phyloP scores from a whole-genome alignment of 2,113 vertebrate species.

The Oncorhynchus kisutch region DNA sequence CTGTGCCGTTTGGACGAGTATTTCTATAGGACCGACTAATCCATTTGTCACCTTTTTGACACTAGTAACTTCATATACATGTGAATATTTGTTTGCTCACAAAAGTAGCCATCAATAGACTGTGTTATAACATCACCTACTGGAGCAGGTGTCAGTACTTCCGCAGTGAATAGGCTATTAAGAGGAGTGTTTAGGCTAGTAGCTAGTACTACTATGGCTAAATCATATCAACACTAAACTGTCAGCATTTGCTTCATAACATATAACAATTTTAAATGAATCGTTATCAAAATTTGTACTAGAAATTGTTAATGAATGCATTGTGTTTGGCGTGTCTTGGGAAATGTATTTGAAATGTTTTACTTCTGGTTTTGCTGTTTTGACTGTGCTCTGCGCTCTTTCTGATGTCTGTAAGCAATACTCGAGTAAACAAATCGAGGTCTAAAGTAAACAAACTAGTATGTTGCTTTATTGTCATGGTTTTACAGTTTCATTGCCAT shows the following conservation, averaged over 20 bases:
- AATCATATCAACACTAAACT: neutral
- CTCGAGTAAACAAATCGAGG: too few species aligned
- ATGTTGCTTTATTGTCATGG: neutral
- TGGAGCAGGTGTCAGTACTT: slow-evolving; percentile 41
- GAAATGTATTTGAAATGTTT: too few species aligned
- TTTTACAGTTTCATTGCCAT: neutral
- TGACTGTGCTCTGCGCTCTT: too few species aligned
- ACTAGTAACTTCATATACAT: neutral
- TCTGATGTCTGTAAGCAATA: too few species aligned
- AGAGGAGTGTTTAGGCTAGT: neutral
- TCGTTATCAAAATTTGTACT: too few species aligned
- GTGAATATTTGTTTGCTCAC: neutral
- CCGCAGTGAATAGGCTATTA: slow-evolving; percentile 23
- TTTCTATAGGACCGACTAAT: too few species aligned
- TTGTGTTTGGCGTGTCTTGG: too few species aligned
- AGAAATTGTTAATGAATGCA: too few species aligned
- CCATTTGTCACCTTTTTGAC: neutral
- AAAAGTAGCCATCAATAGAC: neutral
- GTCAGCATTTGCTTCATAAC: neutral
- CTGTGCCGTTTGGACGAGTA: too few species aligned
- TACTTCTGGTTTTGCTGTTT: too few species aligned
- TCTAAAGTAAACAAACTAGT: neutral
- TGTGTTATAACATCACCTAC: neutral
- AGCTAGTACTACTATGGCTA: neutral
- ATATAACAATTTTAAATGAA: too few species aligned